Evolutionary conservation across 2,888 invertebrate genomes (phyloP), one percentile per base, ranked within the genome.

Genomic region (Eilema griseolum): DNA sequence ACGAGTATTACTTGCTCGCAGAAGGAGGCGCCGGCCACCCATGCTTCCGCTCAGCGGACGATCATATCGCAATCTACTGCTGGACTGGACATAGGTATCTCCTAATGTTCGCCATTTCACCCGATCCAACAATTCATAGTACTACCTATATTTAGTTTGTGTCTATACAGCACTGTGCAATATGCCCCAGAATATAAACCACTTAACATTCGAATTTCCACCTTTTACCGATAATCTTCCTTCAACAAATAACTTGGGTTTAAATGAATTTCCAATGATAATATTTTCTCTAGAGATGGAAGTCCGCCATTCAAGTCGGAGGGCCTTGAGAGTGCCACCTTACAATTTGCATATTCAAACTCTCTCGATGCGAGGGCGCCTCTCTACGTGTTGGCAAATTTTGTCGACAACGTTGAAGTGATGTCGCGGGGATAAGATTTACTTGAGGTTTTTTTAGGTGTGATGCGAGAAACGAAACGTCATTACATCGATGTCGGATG

Each of bases 271-370:
- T 82, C 75, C 76, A 81, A 81, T 78, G 85, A 87, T 84, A 88
- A 88, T 87, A 88, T 89, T 88, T 86, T 80, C 81, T 70, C 79
- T 78, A 71, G 69, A 78, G 80, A 81, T 79, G 79, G 81, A 75
- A 80, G 78, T 80, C 71, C 72, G 71, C 71, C 72, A 75, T 75
- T 73, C 75, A 67, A 67, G 73, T 69, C 52, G 77, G 71, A 80
- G 83, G 68, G 78, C 74, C 70, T 69, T 73, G 72, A 79, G 82
- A 81, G 83, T 77, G 83, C 79, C 79, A 85, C 83, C 86, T 85
- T 81, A 84, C 81, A 84, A 86, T 86, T 86, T 86, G 84, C 86
- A 86, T 86, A 84, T 85, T 84, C 82, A 83, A 85, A 84, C 81
- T 74, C 79, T 76, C 84, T 85, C 83, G 83, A 83, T 80, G 81